Percentiles rank a stretch among this genome's conserved stretches.
Conservation (phyloP, 2,888 invertebrate genomes). For the Pinctada fucata region DNA sequence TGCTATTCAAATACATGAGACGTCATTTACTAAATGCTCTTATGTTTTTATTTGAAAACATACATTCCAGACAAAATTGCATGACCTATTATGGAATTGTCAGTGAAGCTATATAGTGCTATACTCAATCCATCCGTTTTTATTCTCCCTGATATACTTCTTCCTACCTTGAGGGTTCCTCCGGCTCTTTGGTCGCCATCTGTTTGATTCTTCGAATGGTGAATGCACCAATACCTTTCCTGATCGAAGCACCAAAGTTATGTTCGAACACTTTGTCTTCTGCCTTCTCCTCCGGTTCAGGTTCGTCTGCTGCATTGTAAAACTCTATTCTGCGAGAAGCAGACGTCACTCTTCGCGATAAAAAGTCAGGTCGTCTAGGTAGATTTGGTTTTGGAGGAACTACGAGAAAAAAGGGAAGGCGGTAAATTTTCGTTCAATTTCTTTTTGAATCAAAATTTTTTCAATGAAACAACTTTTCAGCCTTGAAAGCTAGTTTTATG, state of each 20-base stretch:
- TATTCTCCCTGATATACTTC: too few species aligned
- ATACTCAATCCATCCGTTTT: too few species aligned
- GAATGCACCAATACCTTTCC: constrained; percentile 7
- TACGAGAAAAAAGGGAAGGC: background rate
- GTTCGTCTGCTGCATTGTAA: background rate
- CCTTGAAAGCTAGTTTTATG: too few species aligned
- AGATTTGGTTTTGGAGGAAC: background rate
- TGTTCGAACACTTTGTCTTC: constrained; percentile 23
- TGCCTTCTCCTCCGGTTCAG: background rate
- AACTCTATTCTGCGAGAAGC: background rate
- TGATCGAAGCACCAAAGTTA: constrained; percentile 20
- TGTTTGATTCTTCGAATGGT: background rate
- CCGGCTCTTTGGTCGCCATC: too few species aligned
- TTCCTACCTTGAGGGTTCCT: too few species aligned
- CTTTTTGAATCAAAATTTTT: background rate
- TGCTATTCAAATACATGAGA: background rate
- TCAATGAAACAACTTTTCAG: background rate
- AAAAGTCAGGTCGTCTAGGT: background rate
- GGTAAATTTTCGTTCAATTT: background rate
- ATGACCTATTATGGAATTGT: too few species aligned
- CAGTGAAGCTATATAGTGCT: too few species aligned
- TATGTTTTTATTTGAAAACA: background rate
- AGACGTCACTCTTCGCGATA: background rate
- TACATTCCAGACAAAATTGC: background rate
- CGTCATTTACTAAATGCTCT: background rate